Percentiles rank a stretch among this genome's conserved stretches.
Evolutionary conservation across 2,888 invertebrate genomes (phyloP).

Genomic region (Ramazzottius varieornatus): DNA sequence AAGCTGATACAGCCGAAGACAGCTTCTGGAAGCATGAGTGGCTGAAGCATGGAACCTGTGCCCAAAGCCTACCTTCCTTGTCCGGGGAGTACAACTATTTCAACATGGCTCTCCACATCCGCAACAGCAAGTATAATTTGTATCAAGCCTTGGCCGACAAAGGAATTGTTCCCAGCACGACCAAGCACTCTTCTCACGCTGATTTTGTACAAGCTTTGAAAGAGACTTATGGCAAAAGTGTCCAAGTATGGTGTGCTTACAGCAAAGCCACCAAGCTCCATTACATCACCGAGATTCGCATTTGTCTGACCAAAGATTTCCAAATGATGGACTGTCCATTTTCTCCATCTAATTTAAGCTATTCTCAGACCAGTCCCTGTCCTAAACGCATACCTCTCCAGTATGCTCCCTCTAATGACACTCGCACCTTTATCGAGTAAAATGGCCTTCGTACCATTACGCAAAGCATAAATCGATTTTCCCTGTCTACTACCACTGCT

Average conservation of each 20-base stretch:
- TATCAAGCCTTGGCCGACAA: background rate
- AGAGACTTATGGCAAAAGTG: background rate
- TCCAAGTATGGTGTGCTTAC: background rate
- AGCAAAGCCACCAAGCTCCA: background rate
- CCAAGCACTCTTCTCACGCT: background rate
- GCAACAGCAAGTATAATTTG: background rate
- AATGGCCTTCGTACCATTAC: too few species aligned
- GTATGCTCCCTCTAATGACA: too few species aligned
- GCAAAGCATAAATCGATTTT: too few species aligned
- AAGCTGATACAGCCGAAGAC: background rate
- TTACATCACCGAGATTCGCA: constrained; percentile 5
- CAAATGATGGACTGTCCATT: constrained; percentile 6
- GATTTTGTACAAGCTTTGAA: background rate
- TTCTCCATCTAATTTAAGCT: too few species aligned
- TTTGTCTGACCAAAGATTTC: constrained; percentile 6
- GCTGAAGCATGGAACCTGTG: constrained; percentile 9
- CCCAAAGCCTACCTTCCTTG: background rate
- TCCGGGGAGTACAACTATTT: constrained; percentile 7
- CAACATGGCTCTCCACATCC: background rate
- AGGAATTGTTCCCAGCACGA: background rate
- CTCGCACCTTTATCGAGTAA: too few species aligned
- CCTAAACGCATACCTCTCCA: too few species aligned
- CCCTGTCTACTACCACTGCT: too few species aligned
- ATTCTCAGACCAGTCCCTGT: too few species aligned
- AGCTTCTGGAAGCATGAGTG: constrained; percentile 8